Evolutionary conservation across 2,113 vertebrate genomes (phyloP).

Genomic region (Helogale parvula): DNA sequence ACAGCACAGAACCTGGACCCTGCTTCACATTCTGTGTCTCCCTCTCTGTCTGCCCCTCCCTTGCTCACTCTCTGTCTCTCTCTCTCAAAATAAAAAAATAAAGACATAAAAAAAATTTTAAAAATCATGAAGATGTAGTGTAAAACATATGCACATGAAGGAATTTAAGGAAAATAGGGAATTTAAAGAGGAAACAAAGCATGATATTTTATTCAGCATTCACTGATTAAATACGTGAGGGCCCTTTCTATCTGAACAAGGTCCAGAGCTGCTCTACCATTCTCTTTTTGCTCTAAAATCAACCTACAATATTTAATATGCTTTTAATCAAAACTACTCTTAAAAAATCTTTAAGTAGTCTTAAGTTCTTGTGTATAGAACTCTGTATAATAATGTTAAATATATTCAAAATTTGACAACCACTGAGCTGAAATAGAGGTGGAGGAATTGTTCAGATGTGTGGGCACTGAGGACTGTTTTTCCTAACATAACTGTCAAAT

Average conservation of each 20-base stretch:
- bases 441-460: neutral
- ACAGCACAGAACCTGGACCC: too few species aligned
- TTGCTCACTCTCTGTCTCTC: too few species aligned
- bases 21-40: too few species aligned
- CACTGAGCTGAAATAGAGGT: neutral
- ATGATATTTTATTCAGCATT: neutral
- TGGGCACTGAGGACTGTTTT: neutral
- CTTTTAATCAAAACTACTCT: neutral
- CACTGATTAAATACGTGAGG: neutral
- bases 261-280: neutral
- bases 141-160: neutral
- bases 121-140: neutral
- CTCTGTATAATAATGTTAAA: neutral
- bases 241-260: neutral
- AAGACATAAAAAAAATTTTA: neutral
- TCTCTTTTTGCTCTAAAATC: slow-evolving; percentile 37
- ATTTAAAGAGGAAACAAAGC: neutral
- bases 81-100: too few species aligned
- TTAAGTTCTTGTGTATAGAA: neutral
- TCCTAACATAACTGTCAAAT: neutral
- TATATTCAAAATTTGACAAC: neutral
- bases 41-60: too few species aligned
- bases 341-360: neutral
- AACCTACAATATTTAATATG: neutral
- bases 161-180: neutral